phyloP scores from a whole-genome alignment of 2,888 invertebrate genomes.

The Geotrupes spiniger region DNA sequence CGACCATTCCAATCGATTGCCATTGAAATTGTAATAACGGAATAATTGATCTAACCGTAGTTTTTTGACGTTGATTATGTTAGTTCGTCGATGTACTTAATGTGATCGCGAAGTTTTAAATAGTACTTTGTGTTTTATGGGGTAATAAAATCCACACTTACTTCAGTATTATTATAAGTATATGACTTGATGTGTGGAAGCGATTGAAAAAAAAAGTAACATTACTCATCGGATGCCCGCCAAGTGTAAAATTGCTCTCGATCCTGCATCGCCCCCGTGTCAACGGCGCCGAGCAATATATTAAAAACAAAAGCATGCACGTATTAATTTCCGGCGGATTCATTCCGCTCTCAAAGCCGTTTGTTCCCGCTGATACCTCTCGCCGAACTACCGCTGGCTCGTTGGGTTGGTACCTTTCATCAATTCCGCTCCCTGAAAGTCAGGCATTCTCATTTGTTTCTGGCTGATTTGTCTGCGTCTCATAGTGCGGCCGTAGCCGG shows the following conservation, averaged over 20 bases:
- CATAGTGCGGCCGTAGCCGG: slow-evolving; percentile 41
- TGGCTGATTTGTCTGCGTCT: slow-evolving; percentile 50
- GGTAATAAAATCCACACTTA: too few relatives aligned
- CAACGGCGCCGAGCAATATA: too few relatives aligned
- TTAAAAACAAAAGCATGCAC: slow-evolving; percentile 9
- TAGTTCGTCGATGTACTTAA: too few relatives aligned
- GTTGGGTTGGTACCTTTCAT: slow-evolving; percentile 31
- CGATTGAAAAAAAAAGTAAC: too few relatives aligned
- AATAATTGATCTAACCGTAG: slow-evolving; percentile 37
- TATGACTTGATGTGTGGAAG: too few relatives aligned
- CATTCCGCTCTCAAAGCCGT: slow-evolving; percentile 1
- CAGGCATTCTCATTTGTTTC: slow-evolving; percentile 45
- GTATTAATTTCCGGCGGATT: slow-evolving; percentile 17
- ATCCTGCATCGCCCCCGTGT: too few relatives aligned
- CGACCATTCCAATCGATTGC: slow-evolving; percentile 43
- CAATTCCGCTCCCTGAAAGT: slow-evolving; percentile 28
- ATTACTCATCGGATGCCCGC: too few relatives aligned
- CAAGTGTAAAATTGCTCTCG: too few relatives aligned
- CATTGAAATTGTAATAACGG: slow-evolving; percentile 44
- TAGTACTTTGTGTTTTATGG: too few relatives aligned
- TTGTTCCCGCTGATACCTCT: slow-evolving; percentile 22
- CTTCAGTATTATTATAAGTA: too few relatives aligned
- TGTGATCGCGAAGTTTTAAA: too few relatives aligned
- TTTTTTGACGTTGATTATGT: too few relatives aligned
- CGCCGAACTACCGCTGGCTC: slow-evolving; percentile 24